phyloP scores from a whole-genome alignment of 2,888 invertebrate genomes.

The Thera britannica region DNA sequence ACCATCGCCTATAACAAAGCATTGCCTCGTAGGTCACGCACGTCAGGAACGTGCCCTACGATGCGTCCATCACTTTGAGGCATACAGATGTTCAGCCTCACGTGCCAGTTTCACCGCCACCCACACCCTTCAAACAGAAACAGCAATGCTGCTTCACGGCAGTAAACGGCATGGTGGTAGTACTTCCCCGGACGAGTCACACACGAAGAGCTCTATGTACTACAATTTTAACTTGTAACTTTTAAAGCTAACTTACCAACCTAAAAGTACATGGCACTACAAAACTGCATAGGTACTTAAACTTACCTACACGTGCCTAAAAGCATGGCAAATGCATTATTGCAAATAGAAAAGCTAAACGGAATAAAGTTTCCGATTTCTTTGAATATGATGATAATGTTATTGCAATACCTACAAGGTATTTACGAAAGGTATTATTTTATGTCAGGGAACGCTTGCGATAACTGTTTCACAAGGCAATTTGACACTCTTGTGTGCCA shows the following conservation, averaged over 20 bases:
- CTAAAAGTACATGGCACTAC: not conserved
- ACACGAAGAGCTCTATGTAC: no score
- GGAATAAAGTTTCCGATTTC: slow-evolving; percentile 61
- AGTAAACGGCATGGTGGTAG: no score
- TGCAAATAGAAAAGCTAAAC: slow-evolving; percentile 40
- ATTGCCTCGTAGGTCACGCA: no score
- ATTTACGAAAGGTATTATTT: slow-evolving; percentile 60
- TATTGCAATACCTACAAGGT: slow-evolving; percentile 44
- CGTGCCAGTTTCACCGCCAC: no score
- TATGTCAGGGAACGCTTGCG: slow-evolving; percentile 67
- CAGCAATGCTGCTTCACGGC: no score
- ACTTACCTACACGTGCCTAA: slow-evolving; percentile 15
- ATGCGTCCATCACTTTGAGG: no score
- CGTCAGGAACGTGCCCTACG: no score
- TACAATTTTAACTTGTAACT: no score
- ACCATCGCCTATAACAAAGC: no score
- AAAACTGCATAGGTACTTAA: slow-evolving; percentile 1
- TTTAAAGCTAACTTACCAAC: not conserved
- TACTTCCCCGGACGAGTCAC: no score
- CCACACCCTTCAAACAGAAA: no score
- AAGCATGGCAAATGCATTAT: slow-evolving; percentile 39
- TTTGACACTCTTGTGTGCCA: slow-evolving; percentile 58
- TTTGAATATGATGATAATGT: slow-evolving; percentile 47
- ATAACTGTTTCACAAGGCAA: slow-evolving; percentile 76
- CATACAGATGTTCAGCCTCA: no score